These are phyloP conservation scores for Calameuta filiformis DNA, from an alignment of 2,888 invertebrate species.

Conservation along the genomic window DNA sequence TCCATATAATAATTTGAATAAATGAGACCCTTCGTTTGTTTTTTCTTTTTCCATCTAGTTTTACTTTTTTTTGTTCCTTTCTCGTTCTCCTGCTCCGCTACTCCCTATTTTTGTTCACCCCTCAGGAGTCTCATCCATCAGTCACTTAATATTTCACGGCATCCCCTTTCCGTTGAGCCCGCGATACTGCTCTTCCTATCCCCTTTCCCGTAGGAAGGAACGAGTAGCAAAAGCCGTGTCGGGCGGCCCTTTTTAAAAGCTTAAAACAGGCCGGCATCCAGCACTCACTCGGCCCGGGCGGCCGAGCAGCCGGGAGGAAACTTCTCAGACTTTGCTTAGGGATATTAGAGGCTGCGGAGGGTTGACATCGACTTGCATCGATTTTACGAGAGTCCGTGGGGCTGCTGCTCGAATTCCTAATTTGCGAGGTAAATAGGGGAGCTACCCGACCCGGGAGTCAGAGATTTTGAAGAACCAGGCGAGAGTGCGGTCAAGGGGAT, in stretches of 20 bases:
- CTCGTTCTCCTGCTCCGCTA: constrained; percentile 23
- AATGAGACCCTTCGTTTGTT: constrained; percentile 2
- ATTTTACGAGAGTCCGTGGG: constrained; percentile 1
- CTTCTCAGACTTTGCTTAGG: constrained; percentile 50
- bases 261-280: constrained; percentile 47
- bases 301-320: constrained; percentile 38
- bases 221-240: constrained; percentile 8
- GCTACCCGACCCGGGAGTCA: neutral
- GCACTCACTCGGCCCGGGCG: constrained; percentile 40
- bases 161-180: constrained; percentile 40
- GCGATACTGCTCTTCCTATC: constrained; percentile 35
- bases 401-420: neutral
- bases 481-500: neutral
- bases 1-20: neutral
- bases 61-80: constrained; percentile 25
- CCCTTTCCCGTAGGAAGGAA: constrained; percentile 24
- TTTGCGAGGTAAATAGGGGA: constrained; percentile 30
- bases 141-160: constrained; percentile 64
- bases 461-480: neutral
- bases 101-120: constrained; percentile 34
- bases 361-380: constrained; percentile 7
- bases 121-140: constrained; percentile 62
- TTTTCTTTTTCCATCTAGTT: constrained; percentile 14
- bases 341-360: constrained; percentile 40
- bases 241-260: constrained; percentile 52